Evolutionary conservation across 2,888 invertebrate species (phyloP).

Genomic region (Polyommatus icarus): DNA sequence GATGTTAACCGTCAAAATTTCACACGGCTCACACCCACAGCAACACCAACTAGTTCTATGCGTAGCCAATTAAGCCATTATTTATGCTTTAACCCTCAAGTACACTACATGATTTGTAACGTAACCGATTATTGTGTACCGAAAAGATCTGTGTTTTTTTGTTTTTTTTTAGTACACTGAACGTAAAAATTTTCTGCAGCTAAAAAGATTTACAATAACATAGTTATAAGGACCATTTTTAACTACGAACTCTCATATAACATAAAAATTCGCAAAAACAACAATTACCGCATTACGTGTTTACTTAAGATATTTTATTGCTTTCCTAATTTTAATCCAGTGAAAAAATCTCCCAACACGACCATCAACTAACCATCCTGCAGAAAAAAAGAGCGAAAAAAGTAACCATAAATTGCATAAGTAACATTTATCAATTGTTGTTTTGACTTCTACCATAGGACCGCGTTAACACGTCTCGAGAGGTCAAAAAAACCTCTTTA

Average conservation of each 20-base stretch:
- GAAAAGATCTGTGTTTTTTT: not conserved
- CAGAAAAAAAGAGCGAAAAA: not conserved
- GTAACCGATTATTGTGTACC: not conserved
- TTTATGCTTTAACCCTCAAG: constrained; percentile 3
- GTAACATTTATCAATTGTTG: constrained; percentile 31
- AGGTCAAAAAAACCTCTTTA: constrained; percentile 47
- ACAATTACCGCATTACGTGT: not conserved
- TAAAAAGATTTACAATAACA: no score
- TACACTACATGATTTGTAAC: not conserved
- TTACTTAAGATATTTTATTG: not conserved
- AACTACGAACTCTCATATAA: not conserved
- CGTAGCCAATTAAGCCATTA: constrained; percentile 26
- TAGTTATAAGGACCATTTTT: not conserved
- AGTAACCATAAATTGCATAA: constrained; percentile 17
- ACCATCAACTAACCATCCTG: not conserved
- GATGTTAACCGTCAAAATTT: constrained; percentile 21
- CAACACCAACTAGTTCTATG: constrained; percentile 13
- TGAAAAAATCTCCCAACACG: not conserved
- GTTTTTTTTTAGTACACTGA: not conserved
- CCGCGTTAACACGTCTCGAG: constrained; percentile 36
- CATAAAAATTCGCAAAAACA: not conserved
- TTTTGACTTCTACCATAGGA: constrained; percentile 37
- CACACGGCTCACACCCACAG: constrained; percentile 17
- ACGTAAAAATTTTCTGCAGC: no score
- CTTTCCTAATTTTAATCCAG: not conserved